Percentiles rank a stretch among this genome's conserved stretches.
Conservation (phyloP, 2,797 vertebrate species). For the Pseudopleuronectes americanus region DNA sequence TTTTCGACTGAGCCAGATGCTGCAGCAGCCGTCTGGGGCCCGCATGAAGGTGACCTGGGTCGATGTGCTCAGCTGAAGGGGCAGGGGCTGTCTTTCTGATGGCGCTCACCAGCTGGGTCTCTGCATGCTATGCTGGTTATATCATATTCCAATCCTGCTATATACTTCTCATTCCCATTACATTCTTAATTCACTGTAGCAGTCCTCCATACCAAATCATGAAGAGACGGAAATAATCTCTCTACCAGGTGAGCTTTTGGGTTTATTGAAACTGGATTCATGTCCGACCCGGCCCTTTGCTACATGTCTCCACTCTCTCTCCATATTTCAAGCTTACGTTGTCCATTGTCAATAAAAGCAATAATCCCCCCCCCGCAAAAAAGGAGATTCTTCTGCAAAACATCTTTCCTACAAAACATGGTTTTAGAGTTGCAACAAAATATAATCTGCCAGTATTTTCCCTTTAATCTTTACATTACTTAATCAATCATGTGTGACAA, state of each 20-base stretch:
- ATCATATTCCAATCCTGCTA: conserved; percentile 83
- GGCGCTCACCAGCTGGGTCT: no score
- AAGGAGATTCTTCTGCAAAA: not conserved
- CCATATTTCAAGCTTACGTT: no score
- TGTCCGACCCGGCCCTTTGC: no score
- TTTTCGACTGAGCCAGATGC: conserved; percentile 67
- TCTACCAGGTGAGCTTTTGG: no score
- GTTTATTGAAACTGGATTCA: no score
- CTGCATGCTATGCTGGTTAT: conserved; percentile 79
- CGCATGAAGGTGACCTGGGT: conserved; percentile 75
- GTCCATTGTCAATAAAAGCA: not conserved
- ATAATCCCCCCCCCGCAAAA: not conserved
- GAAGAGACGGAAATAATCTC: no score
- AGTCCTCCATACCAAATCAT: not conserved
- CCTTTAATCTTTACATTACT: no score
- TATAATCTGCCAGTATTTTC: no score
- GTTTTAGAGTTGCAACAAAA: no score
- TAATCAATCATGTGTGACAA: no score
- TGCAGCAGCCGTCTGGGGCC: conserved; percentile 79
- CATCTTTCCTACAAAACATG: not conserved
- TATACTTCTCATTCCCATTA: conserved; percentile 84
- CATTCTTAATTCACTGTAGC: conserved; percentile 63
- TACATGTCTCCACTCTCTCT: no score
- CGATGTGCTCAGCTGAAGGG: conserved; percentile 51
- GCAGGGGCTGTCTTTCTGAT: conserved; percentile 50